These are phyloP conservation scores for Gallinago paraguaiae DNA, from an alignment of 2,113 vertebrate genomes.

Conservation along the genomic window DNA sequence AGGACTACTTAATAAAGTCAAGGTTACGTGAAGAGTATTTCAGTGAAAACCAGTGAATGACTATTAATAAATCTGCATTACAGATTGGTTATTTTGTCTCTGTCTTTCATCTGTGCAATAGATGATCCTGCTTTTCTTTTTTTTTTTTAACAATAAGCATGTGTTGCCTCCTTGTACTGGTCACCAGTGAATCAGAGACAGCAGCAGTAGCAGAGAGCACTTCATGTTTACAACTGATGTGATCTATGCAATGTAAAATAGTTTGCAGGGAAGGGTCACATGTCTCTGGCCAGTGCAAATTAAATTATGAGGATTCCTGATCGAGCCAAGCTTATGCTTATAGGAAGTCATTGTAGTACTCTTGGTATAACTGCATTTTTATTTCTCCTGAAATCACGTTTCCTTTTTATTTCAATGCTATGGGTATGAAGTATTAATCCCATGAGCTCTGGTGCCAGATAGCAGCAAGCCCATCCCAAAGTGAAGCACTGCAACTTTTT, in stretches of 20 bases:
- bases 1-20: conserved; percentile 86
- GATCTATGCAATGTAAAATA: not conserved
- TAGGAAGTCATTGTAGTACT: not conserved
- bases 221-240: conserved; percentile 9
- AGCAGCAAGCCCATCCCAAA: not conserved
- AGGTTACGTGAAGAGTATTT: conserved; percentile 81
- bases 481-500: not conserved
- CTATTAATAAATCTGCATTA: conserved; percentile 81
- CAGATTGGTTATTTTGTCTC: conserved; percentile 75
- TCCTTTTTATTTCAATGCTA: not conserved
- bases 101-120: conserved; percentile 66
- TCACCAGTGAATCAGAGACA: not conserved
- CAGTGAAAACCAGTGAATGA: conserved; percentile 79
- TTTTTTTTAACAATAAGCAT: conserved; percentile 36
- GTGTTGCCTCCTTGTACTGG: conserved; percentile 32
- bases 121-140: conserved; percentile 19
- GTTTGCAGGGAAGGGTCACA: not conserved
- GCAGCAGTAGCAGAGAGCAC: not conserved
- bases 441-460: not conserved
- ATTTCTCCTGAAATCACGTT: not conserved
- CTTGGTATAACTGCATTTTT: not conserved
- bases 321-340: not conserved
- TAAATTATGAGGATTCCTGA: not conserved
- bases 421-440: not conserved
- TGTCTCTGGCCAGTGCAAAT: not conserved